These are phyloP conservation scores for Lottia gigantea DNA, from an alignment of 2,888 invertebrate genomes.

Conservation along the genomic window DNA sequence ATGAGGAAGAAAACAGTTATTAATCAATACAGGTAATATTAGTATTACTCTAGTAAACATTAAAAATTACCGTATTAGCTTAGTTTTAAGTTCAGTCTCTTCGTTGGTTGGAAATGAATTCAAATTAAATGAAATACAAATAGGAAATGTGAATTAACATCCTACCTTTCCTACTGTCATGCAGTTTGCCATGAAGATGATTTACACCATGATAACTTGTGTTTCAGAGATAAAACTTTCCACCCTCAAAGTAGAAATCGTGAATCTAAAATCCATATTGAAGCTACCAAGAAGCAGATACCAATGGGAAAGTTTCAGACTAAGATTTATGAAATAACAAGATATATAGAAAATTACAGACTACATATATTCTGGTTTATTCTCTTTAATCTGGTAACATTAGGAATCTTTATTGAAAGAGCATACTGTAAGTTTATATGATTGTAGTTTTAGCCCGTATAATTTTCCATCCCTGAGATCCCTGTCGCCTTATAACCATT, in stretches of 20 bases:
- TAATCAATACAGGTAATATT: slow-evolving; percentile 3
- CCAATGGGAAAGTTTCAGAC: slow-evolving; percentile 29
- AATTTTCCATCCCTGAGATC: too few relatives aligned
- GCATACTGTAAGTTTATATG: slow-evolving; percentile 47
- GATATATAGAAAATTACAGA: slow-evolving; percentile 71
- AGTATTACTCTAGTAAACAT: too few relatives aligned
- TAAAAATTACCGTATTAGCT: too few relatives aligned
- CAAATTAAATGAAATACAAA: too few relatives aligned
- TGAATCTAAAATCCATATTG: slow-evolving; percentile 24
- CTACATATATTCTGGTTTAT: slow-evolving; percentile 73
- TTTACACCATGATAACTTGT: slow-evolving; percentile 8
- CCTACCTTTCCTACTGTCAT: too few relatives aligned
- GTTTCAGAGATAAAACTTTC: too few relatives aligned
- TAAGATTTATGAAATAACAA: slow-evolving; percentile 29
- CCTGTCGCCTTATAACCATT: too few relatives aligned
- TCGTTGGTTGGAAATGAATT: too few relatives aligned
- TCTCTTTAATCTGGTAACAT: slow-evolving; percentile 71
- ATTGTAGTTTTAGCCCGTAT: not conserved
- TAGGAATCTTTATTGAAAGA: slow-evolving; percentile 72
- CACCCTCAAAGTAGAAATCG: not conserved
- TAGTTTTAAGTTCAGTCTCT: too few relatives aligned
- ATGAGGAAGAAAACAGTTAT: not conserved
- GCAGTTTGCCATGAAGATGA: too few relatives aligned
- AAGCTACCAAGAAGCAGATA: slow-evolving; percentile 21
- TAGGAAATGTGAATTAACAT: too few relatives aligned